A percentile compares a stretch with the other conserved stretches of the same genome.
Evolutionary conservation across 2,888 invertebrate species (phyloP).

Genomic region (Pachycephus smyrnensis): DNA sequence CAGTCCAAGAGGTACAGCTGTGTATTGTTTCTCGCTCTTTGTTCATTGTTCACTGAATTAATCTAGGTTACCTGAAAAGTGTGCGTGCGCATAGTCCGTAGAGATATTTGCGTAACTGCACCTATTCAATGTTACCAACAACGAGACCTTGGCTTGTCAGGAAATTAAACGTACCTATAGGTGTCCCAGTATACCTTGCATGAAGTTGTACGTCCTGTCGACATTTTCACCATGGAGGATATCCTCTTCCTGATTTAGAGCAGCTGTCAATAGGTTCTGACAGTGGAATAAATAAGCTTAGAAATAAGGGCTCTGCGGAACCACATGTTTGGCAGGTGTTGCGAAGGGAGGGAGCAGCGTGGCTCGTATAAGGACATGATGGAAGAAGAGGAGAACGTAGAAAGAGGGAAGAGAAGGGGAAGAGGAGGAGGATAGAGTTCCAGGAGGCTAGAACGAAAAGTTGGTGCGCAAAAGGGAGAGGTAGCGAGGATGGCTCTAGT

Average conservation of each 20-base stretch:
- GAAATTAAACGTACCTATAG: no score
- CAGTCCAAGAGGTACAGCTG: not conserved
- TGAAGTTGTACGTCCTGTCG: not conserved
- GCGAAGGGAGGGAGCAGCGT: slow-evolving; percentile 21
- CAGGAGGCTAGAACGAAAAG: slow-evolving; percentile 22
- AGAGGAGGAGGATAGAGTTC: not conserved
- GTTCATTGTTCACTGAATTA: not conserved
- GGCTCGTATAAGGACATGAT: not conserved
- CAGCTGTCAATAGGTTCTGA: slow-evolving; percentile 25
- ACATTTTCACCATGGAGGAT: slow-evolving; percentile 16
- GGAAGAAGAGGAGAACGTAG: not conserved
- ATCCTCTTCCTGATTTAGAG: slow-evolving; percentile 27
- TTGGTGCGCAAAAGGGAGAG: slow-evolving; percentile 14
- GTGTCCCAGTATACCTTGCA: not conserved
- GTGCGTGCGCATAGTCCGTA: not conserved
- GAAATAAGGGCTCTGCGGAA: slow-evolving; percentile 22
- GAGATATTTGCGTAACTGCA: not conserved
- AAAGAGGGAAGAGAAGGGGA: slow-evolving; percentile 9
- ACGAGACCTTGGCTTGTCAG: not conserved
- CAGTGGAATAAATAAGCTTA: slow-evolving; percentile 22
- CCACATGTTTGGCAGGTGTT: slow-evolving; percentile 41
- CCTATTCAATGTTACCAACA: not conserved
- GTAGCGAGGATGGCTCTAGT: slow-evolving; percentile 29
- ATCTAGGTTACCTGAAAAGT: not conserved
- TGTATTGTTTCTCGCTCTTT: not conserved